Base-by-base conservation (phyloP, 2,113 vertebrate species). In the Austrofundulus limnaeus region DNA sequence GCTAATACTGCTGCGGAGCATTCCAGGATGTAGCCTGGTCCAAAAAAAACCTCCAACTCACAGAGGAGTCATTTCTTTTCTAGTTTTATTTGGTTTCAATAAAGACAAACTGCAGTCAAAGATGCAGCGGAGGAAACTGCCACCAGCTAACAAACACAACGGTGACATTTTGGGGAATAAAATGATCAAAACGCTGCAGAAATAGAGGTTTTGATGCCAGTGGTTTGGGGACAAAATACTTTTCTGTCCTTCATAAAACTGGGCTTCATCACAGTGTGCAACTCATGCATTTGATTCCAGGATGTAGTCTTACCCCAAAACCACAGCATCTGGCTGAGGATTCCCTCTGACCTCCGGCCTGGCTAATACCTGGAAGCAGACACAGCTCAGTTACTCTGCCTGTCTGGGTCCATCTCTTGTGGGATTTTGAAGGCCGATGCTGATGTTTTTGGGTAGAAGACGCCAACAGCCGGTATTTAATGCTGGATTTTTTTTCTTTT, bases 281-380 rank as follows among this genome's bases (percentile, higher is more conserved):
- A 68, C 38, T 16, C 54, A n/a, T 3, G 43, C 54, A 28, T 81
- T 69, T 52, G 67, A 49, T 77, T 87, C 80, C 78, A 78, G 82
- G 74, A 78, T 41, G 38, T 77, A 82, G 71, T 41, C 77, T 21
- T 24, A 12, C 82, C 71, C 73, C 82, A 86, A n/a, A 86, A 72
- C 83, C 85, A 51, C 80, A 71, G 69, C 72, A 50, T 67, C 80
- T 85, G 84, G 84, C 87, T 49, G 72, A 85, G 78, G 78, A 64
- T 77, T 79, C 74, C 81, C 82, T 59, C 46, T 70, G 71, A 75
- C 71, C 69, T 49, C 43, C 28, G 80, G 57, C 75, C 46, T 45
- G 77, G 78, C 77, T 82, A 81, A 80, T 85, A 85, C 82, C 78
- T 82, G 80, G 70, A 82, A 79, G 61, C 46, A 71, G 75, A 77